Evolutionary conservation across 1,140 invertebrate genomes (phyloP).

Genomic region (Aphaenogaster ashmeadi): DNA sequence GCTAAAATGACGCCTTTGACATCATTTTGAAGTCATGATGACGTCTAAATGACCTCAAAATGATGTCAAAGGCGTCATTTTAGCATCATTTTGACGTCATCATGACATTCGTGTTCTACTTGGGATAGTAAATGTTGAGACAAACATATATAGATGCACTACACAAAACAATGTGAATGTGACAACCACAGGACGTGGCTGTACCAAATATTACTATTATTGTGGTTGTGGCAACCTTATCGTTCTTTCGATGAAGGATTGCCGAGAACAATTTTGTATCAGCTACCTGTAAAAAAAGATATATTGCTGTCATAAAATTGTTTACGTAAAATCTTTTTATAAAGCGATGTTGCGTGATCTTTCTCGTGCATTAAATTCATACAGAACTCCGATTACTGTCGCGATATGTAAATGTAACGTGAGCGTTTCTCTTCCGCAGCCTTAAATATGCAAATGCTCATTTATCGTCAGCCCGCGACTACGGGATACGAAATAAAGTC

Average conservation of each 20-base stretch:
- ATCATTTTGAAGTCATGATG: too few species aligned
- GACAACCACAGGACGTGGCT: too few species aligned
- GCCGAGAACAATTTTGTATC: not conserved
- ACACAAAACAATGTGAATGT: too few species aligned
- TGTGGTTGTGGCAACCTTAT: too few species aligned
- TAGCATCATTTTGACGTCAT: too few species aligned
- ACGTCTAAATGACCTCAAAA: too few species aligned
- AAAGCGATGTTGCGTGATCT: not conserved
- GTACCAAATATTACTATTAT: too few species aligned
- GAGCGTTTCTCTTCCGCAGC: not conserved
- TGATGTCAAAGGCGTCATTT: too few species aligned
- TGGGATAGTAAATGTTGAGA: too few species aligned
- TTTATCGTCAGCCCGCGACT: not conserved
- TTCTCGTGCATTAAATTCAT: not conserved
- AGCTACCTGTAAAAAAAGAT: not conserved
- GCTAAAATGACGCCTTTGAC: too few species aligned
- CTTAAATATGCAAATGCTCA: not conserved
- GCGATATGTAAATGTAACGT: slow-evolving; percentile 13
- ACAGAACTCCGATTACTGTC: not conserved
- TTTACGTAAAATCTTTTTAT: not conserved
- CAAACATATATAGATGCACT: too few species aligned
- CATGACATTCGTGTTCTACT: too few species aligned
- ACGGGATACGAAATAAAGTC: not conserved
- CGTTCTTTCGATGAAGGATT: not conserved
- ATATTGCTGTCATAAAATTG: slow-evolving; percentile 1